These are phyloP conservation scores for Brachionus paranguensis DNA, from an alignment of 1,140 invertebrate species.

Conservation along the genomic window DNA sequence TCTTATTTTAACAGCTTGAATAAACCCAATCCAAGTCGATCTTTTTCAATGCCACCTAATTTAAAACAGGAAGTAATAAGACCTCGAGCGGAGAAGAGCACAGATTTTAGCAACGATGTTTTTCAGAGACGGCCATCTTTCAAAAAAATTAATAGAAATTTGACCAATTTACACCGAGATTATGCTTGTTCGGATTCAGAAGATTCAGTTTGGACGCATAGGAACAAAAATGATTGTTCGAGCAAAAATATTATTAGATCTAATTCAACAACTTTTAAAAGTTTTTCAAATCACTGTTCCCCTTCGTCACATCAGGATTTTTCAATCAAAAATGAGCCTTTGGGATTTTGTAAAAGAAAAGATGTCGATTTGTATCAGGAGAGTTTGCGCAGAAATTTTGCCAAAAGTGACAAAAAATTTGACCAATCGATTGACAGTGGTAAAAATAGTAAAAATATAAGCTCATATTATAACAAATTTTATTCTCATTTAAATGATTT, in stretches of 20 bases:
- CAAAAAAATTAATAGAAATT: background rate
- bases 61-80: background rate
- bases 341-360: background rate
- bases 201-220: background rate
- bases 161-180: background rate
- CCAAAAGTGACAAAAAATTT: background rate
- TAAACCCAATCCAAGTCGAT: background rate
- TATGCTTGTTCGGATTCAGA: conserved; percentile 6
- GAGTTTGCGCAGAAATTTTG: conserved; percentile 16
- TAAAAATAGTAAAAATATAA: background rate
- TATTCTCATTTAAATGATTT: background rate
- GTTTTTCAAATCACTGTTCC: background rate
- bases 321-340: background rate
- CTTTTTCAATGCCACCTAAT: conserved; percentile 1
- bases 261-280: conserved; percentile 1
- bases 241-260: background rate
- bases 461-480: conserved; percentile 14
- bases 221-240: background rate
- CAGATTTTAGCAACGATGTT: background rate
- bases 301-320: background rate
- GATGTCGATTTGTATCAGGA: background rate
- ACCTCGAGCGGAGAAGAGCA: background rate
- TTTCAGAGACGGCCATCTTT: background rate
- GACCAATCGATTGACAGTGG: background rate
- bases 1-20: background rate